A percentile compares a stretch with the other conserved stretches of the same genome.
These are phyloP conservation scores for Chlamydotis undulata DNA, from an alignment of 2,113 vertebrate species.

Conservation along the genomic window DNA sequence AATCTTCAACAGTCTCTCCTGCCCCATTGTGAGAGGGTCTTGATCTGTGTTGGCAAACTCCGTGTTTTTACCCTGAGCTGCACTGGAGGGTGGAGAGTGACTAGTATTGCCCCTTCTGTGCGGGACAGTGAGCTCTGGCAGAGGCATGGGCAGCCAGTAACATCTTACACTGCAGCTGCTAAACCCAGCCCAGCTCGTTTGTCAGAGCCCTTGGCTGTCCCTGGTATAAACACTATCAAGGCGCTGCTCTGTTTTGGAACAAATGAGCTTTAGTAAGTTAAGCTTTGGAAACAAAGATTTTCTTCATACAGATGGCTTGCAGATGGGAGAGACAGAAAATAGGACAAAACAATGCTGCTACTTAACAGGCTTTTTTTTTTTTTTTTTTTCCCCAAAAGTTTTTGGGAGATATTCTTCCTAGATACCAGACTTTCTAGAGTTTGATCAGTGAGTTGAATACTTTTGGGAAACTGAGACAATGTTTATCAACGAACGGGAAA, in stretches of 20 bases:
- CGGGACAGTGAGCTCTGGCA: background rate
- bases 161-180: background rate
- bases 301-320: background rate
- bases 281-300: slow-evolving; percentile 29
- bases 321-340: slow-evolving; percentile 15
- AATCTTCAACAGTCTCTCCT: background rate
- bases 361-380: background rate
- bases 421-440: background rate
- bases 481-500: background rate
- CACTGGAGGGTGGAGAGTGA: background rate
- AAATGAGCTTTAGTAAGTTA: slow-evolving; percentile 13
- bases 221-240: background rate
- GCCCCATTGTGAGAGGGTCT: background rate
- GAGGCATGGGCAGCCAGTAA: background rate
- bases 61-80: background rate
- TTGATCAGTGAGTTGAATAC: background rate
- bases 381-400: background rate
- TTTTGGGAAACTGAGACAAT: background rate
- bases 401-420: background rate
- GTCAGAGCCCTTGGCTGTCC: background rate
- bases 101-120: background rate
- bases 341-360: background rate
- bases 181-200: background rate
- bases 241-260: slow-evolving; percentile 5
- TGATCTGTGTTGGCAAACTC: background rate